These are phyloP conservation scores for Colaptes auratus DNA, from an alignment of 2,113 vertebrate genomes.

Conservation along the genomic window DNA sequence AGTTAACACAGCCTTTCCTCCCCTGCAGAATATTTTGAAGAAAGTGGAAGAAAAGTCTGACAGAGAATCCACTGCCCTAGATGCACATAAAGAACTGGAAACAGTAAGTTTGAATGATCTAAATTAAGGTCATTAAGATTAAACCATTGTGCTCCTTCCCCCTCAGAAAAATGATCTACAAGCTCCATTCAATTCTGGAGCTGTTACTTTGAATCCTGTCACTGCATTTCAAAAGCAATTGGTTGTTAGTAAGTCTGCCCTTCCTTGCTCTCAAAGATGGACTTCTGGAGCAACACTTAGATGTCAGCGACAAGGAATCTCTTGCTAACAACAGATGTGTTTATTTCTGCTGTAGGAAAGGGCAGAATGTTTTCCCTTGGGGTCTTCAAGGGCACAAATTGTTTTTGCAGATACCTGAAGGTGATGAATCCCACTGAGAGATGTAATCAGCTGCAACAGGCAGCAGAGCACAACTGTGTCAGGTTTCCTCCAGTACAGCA, in stretches of 20 bases:
- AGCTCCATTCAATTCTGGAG: neutral
- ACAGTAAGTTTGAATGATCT: slow-evolving; percentile 77
- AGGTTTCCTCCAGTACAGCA: neutral
- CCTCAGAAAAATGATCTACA: neutral
- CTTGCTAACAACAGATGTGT: neutral
- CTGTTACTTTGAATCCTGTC: neutral
- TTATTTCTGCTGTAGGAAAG: neutral
- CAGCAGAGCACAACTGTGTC: neutral
- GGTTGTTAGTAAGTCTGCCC: neutral
- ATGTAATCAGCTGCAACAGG: slow-evolving; percentile 10
- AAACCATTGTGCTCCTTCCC: neutral
- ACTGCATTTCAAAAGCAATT: neutral
- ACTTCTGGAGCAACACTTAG: neutral
- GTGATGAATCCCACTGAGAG: slow-evolving; percentile 12
- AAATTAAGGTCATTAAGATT: neutral
- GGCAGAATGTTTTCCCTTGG: neutral
- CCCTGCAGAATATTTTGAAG: slow-evolving; percentile 90
- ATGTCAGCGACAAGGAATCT: neutral
- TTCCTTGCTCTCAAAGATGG: neutral
- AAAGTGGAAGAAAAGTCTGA: slow-evolving; percentile 90
- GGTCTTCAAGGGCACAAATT: neutral
- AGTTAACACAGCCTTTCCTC: neutral
- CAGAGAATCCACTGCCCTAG: slow-evolving; percentile 86
- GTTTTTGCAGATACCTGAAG: slow-evolving; percentile 30
- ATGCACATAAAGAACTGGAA: slow-evolving; percentile 91